Evolutionary conservation across 2,113 vertebrate species (phyloP), one percentile per base, ranked within the genome.

Genomic region (Neomonachus schauinslandi): DNA sequence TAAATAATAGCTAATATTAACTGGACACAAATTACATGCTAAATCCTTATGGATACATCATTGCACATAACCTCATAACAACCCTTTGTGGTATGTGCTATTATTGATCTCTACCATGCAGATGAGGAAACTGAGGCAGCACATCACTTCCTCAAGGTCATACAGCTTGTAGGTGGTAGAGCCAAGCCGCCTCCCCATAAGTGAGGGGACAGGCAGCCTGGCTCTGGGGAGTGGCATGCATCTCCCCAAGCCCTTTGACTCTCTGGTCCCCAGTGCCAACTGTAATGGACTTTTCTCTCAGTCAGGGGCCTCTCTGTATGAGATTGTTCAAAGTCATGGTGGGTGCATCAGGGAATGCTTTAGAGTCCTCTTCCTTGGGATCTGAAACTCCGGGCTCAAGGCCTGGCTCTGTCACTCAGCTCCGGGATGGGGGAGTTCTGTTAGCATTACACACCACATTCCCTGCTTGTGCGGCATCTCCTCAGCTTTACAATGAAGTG

Each of bases 91-190:
- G 21, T 51, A 49, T 51, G 85, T 59, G 18, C 42, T 77, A 42
- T 49, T 84, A 59, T n/a, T 76, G 39, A 33, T 88, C 19, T 36
- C 74, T 74, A 36, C 18, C 12, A 42, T 2, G 13, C 53, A 59
- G 67, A 28, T 67, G 13, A 88, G 83, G 65, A 96, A 95, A 84
- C 18, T 19, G 49, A 89, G 76, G 51, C 42, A 79, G 89, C 16
- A 80, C 24, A 26, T 28, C 7, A 21, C 67, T 39, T 69, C 21
- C 15, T 92, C 39, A 69, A 36, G 65, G 26, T n/a, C 55, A 63
- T 18, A 31, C 22, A 36, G 63, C 63, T 42, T 46, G 3, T 4
- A 5, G 26, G 15, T 5, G 57, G 33, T 33, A 26, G 11, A 42
- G 67, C 6, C 49, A 67, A 0, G 0, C 57, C 1, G 39, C 16